Base-by-base conservation (phyloP, 2,888 invertebrate species). In the Pomacea canaliculata region DNA sequence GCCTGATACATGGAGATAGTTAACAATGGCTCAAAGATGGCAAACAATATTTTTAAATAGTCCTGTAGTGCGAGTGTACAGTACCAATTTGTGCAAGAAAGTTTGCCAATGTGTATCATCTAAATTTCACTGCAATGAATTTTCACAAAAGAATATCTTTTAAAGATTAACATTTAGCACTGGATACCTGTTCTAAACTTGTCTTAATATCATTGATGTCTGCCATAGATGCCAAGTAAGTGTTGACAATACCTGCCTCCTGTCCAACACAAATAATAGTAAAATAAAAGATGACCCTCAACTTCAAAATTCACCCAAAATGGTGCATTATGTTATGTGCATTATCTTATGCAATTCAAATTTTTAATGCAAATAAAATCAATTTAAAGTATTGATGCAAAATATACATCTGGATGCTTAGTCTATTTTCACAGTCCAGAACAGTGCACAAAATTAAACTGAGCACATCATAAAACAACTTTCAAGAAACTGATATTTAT, bases 171-270 rank as follows among this genome's bases (percentile, higher is more conserved):
- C 12, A 16, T 56, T 56, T 7, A 56, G 16, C 10, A 56, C 8
- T 56, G 51, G 68, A 79, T 71, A 88, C 89, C 85, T 88, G 84
- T 27, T 80, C 76, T 10, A 88, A 78, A 23, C 82, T 82, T 67
- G 80, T 79, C n/a, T 83, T 80, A 19, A 89, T 77, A 63, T 88
- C 88, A 49, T 83, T 82, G 9, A 83, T 72, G 70, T 88, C 86
- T 73, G 85, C 85, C 77, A 88, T 83, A 49, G 85, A 81, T 1
- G 87, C 83, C 49, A 88, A 75, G 77, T 89, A 89, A 60, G 86
- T 85, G 18, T 83, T 82, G 18, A 82, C 83, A 59, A 88, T 83
- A 62, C 82, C 85, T 87, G 88, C 87, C 49, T 87, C 87, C 88
- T 89, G 78, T 12, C 74, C 66, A 69, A 70, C 73, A 13, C 19